These are phyloP conservation scores for Rhabdomys pumilio DNA, from an alignment of 2,797 vertebrate genomes.

Conservation along the genomic window DNA sequence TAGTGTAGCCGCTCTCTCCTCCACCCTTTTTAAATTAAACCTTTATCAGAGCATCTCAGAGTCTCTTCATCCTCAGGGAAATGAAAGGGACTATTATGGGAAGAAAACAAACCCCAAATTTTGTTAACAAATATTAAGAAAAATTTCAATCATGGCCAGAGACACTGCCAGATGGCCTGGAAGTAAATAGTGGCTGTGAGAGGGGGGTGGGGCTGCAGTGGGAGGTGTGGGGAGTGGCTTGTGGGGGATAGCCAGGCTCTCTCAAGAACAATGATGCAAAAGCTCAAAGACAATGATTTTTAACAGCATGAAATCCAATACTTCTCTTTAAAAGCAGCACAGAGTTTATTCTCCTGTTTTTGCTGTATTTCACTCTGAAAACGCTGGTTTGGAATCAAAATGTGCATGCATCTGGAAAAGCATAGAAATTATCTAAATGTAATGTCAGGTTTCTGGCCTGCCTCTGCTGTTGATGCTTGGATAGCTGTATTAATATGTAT, in stretches of 20 bases:
- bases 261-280: background rate
- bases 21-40: conserved; percentile 58
- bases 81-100: conserved; percentile 65
- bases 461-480: conserved; percentile 33
- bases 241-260: background rate
- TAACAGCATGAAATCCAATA: conserved; percentile 1
- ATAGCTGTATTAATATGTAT: conserved; percentile 58
- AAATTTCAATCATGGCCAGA: conserved; percentile 56
- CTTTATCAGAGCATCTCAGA: conserved; percentile 68
- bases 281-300: conserved; percentile 30
- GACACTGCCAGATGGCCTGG: conserved; percentile 56
- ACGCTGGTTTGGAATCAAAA: conserved; percentile 59
- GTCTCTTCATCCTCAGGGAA: conserved; percentile 53
- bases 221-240: background rate
- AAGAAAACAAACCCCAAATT: conserved; percentile 73
- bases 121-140: conserved; percentile 78
- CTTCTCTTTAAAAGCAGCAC: background rate
- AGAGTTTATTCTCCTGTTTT: conserved; percentile 66
- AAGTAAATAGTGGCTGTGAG: background rate
- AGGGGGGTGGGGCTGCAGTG: background rate
- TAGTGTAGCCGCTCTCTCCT: background rate
- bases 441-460: background rate
- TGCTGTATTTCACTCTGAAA: conserved; percentile 51
- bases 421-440: background rate
- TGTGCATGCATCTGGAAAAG: conserved; percentile 27